Conservation (phyloP, 2,888 invertebrate genomes). For the Leptinotarsa peninsularis region DNA sequence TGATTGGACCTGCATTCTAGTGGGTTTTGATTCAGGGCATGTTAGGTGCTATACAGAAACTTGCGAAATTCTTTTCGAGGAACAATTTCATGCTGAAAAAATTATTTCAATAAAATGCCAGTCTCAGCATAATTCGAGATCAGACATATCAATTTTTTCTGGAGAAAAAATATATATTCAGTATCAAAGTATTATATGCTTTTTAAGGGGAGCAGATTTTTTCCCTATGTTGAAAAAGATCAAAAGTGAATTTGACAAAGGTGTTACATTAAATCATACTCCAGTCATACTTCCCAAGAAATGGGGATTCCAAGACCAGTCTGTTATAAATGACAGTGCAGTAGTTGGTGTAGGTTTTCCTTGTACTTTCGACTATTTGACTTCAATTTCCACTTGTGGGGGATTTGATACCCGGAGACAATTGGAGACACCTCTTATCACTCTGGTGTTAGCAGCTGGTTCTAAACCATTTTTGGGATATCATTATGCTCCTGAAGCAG, state of each 20-base stretch:
- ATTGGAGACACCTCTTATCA: constrained; percentile 81
- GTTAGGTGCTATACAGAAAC: constrained; percentile 91
- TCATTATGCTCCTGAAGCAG: constrained; percentile 91
- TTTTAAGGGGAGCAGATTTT: constrained; percentile 80
- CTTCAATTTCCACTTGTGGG: constrained; percentile 82
- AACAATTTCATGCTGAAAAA: constrained; percentile 86
- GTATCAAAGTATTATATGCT: constrained; percentile 79
- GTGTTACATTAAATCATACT: constrained; percentile 10
- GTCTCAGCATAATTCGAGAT: constrained; percentile 70
- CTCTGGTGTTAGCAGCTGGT: constrained; percentile 82
- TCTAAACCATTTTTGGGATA: constrained; percentile 88
- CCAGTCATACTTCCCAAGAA: constrained; percentile 75
- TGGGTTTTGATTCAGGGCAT: constrained; percentile 85
- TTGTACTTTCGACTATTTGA: constrained; percentile 88
- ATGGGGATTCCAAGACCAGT: constrained; percentile 86
- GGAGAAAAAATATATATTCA: constrained; percentile 81
- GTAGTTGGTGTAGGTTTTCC: constrained; percentile 79
- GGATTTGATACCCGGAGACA: constrained; percentile 80
- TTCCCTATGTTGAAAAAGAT: constrained; percentile 84
- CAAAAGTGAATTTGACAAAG: constrained; percentile 83
- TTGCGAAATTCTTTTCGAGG: constrained; percentile 83
- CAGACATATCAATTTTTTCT: constrained; percentile 61
- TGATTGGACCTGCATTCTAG: constrained; percentile 93
- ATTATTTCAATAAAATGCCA: constrained; percentile 85
- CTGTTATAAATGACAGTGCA: constrained; percentile 80